Evolutionary conservation across 2,113 vertebrate genomes (phyloP).

Genomic region (Struthio camelus): DNA sequence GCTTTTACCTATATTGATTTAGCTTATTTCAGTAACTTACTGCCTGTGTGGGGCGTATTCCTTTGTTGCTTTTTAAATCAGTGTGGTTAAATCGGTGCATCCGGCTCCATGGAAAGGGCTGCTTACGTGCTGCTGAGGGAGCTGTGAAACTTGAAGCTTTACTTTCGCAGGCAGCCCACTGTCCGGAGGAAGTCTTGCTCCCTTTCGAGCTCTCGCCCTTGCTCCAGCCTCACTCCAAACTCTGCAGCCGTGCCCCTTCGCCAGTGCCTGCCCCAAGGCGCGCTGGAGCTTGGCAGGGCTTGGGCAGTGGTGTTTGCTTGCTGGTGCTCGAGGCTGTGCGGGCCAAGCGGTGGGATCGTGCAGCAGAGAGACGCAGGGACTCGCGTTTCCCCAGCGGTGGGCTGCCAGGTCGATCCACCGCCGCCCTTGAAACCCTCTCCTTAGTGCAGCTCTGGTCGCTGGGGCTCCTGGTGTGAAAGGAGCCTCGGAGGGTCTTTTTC

Average conservation of each 20-base stretch:
- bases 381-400: background rate
- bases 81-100: rapidly evolving
- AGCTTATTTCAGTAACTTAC: background rate
- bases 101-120: background rate
- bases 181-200: background rate
- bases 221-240: background rate
- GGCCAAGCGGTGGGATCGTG: too few species aligned
- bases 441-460: background rate
- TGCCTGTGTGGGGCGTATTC: rapidly evolving
- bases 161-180: background rate
- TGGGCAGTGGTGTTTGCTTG: background rate
- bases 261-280: background rate
- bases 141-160: background rate
- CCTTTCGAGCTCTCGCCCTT: background rate
- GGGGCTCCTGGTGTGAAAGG: background rate
- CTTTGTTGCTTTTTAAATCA: background rate
- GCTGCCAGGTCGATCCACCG: rapidly evolving
- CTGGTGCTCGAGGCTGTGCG: too few species aligned
- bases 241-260: background rate
- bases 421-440: background rate
- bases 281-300: rapidly evolving
- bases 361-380: background rate
- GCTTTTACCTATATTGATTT: rapidly evolving
- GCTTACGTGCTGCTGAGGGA: background rate
- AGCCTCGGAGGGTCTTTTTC: background rate